Evolutionary conservation across 2,797 vertebrate species (phyloP), one percentile per base, ranked within the genome.

Genomic region (Enteromius anoplus): DNA sequence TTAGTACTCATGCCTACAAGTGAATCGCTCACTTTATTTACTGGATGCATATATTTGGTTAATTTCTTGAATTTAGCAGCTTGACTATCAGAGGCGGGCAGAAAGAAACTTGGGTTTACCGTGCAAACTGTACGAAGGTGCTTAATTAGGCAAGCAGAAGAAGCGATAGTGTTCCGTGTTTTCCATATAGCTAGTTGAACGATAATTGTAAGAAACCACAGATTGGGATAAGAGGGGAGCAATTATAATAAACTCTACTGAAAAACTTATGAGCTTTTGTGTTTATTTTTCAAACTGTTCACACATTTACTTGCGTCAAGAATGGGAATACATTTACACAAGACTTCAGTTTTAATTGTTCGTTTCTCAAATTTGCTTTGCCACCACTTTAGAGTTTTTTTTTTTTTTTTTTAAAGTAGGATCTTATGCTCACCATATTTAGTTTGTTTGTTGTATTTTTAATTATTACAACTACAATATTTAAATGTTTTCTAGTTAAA

Each of bases 191-290:
- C 47, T 51, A 77, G 75, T 47, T 53, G 26, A 83, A 49, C 34
- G 53, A 83, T 62, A 37, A 45, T 68, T 78, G 82, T 83, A 47
- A 51, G 26, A 78, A 71, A 62, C 73, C 75, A 83, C 73, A 49
- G 53, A 32, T 53, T 77, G 73, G 75, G 37, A 70, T 51, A 49
- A 32, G 75, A 83, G 65, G 75, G 65, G 66, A 78, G 42, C 65
- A 83, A 78, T 78, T 77, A 70, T 60, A 83, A 83, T 83, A 83
- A 83, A 83, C 75, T 78, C 4, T 37, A 49, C 32, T 58, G 47
- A 77, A 70, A 77, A 64, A 53, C 21, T 2, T 11, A 5, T 6
- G 5, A 26, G 23, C 78, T 77, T 77, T 11, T 77, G 72, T 75
- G 29, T 64, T 3, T 21, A 14, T 21, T 23, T 17, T 12, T 68